Evolutionary conservation across 2,888 invertebrate genomes (phyloP).

Genomic region (Leucophenga montana): DNA sequence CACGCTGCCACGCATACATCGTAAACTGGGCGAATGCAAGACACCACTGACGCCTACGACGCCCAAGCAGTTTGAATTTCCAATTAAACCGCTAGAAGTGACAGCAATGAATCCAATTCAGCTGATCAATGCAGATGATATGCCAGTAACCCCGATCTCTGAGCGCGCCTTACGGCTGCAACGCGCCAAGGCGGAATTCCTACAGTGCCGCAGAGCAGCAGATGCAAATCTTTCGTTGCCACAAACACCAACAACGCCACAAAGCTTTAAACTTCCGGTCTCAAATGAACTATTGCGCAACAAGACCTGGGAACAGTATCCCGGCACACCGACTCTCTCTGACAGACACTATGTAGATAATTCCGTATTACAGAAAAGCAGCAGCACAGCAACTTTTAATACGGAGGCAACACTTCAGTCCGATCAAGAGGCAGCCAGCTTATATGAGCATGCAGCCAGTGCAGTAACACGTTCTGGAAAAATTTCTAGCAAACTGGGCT

Average conservation of each 20-base stretch:
- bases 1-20: slow-evolving; percentile 68
- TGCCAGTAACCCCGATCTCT: slow-evolving; percentile 68
- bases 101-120: slow-evolving; percentile 35
- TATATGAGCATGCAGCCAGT: slow-evolving; percentile 76
- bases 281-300: slow-evolving; percentile 21
- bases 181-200: slow-evolving; percentile 82
- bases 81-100: slow-evolving; percentile 31
- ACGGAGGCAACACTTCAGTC: slow-evolving; percentile 55
- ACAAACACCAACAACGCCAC: slow-evolving; percentile 29
- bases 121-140: slow-evolving; percentile 51
- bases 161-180: slow-evolving; percentile 78
- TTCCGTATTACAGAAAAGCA: slow-evolving; percentile 78
- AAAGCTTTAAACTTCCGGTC: not conserved
- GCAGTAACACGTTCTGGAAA: slow-evolving; percentile 68
- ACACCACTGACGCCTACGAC: slow-evolving; percentile 66
- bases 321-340: slow-evolving; percentile 77
- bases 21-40: slow-evolving; percentile 65
- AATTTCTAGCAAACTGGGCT: slow-evolving; percentile 73
- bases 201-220: slow-evolving; percentile 71
- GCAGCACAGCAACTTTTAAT: slow-evolving; percentile 84
- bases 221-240: slow-evolving; percentile 43
- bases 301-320: slow-evolving; percentile 51
- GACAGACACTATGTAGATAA: slow-evolving; percentile 76
- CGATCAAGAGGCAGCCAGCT: slow-evolving; percentile 70
- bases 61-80: slow-evolving; percentile 56